These are phyloP conservation scores for Macaria notata DNA, from an alignment of 2,888 invertebrate species.

Conservation along the genomic window DNA sequence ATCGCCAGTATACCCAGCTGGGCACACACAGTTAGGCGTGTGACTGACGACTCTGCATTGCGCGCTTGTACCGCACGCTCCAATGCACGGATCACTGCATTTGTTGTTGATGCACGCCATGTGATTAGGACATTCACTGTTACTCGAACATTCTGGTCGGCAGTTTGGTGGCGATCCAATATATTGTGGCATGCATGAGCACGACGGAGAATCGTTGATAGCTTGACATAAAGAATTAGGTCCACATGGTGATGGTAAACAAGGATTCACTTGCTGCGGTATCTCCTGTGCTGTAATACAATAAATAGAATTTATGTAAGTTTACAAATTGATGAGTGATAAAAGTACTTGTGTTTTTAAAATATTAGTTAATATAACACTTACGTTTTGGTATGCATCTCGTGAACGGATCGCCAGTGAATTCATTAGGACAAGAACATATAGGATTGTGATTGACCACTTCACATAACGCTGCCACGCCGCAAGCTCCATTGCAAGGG, in stretches of 20 bases:
- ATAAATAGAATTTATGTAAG: not conserved
- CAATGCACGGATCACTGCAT: constrained; percentile 88
- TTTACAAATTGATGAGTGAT: not conserved
- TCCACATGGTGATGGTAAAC: constrained; percentile 86
- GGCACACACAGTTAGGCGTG: constrained; percentile 86
- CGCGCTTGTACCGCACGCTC: constrained; percentile 86
- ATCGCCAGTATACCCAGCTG: constrained; percentile 86
- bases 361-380: constrained; percentile 34
- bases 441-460: constrained; percentile 90
- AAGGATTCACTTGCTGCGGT: constrained; percentile 79
- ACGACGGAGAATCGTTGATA: constrained; percentile 84
- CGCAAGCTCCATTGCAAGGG: constrained; percentile 90
- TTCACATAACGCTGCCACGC: constrained; percentile 86
- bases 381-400: constrained; percentile 85
- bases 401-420: constrained; percentile 88
- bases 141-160: constrained; percentile 88
- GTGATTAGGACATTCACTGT: constrained; percentile 86
- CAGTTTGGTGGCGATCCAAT: constrained; percentile 87
- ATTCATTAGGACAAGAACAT: constrained; percentile 87
- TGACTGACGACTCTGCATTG: constrained; percentile 89
- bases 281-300: constrained; percentile 54
- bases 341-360: too few relatives aligned
- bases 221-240: constrained; percentile 84
- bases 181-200: constrained; percentile 86
- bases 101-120: constrained; percentile 87